Percentiles rank a stretch among this genome's conserved stretches.
These are phyloP conservation scores for Sialis lutaria DNA, from an alignment of 2,888 invertebrate genomes.

Conservation along the genomic window DNA sequence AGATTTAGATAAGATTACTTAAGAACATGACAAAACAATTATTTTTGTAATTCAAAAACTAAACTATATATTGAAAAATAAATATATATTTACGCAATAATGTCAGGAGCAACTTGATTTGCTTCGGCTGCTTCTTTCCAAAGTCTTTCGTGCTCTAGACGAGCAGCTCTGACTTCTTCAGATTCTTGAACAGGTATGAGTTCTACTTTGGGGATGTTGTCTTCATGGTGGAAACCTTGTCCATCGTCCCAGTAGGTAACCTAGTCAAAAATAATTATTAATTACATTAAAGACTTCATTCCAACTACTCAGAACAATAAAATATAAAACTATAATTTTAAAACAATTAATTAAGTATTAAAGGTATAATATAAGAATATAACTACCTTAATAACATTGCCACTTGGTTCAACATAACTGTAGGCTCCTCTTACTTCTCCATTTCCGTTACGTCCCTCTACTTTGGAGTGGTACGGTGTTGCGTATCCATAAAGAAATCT, in stretches of 20 bases:
- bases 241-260: slow-evolving; percentile 58
- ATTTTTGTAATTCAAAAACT: too few relatives aligned
- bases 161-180: slow-evolving; percentile 49
- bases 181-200: slow-evolving; percentile 47
- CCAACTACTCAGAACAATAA: background rate
- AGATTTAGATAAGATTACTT: too few relatives aligned
- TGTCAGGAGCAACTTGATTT: slow-evolving; percentile 17
- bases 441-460: slow-evolving; percentile 46
- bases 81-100: too few relatives aligned
- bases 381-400: slow-evolving; percentile 38
- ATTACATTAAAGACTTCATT: background rate
- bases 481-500: slow-evolving; percentile 56
- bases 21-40: too few relatives aligned
- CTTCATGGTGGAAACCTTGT: slow-evolving; percentile 62
- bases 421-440: slow-evolving; percentile 60
- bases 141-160: slow-evolving; percentile 46
- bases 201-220: slow-evolving; percentile 46
- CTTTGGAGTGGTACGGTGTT: slow-evolving; percentile 54
- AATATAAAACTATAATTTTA: background rate
- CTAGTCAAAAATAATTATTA: slow-evolving; percentile 17
- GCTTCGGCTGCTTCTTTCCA: slow-evolving; percentile 49
- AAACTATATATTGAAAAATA: too few relatives aligned
- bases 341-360: background rate
- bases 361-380: slow-evolving; percentile 3
- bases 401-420: slow-evolving; percentile 41